These are phyloP conservation scores for Corapipo altera DNA, from an alignment of 2,113 vertebrate species.

Conservation along the genomic window DNA sequence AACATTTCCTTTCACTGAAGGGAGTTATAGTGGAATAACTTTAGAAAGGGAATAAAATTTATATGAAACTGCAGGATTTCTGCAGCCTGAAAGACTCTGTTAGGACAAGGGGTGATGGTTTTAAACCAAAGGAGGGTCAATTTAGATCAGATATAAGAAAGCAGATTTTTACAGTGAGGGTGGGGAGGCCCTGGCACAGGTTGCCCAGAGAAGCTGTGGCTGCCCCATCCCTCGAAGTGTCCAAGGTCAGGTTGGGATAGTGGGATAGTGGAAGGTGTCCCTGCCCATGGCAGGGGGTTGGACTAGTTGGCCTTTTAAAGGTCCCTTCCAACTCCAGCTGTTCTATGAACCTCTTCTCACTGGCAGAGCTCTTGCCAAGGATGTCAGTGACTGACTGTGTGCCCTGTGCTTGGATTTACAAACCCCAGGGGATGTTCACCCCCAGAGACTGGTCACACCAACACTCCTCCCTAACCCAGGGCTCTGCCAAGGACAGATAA, in stretches of 20 bases:
- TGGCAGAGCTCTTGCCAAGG: neutral
- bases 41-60: neutral
- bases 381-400: neutral
- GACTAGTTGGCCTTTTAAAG: neutral
- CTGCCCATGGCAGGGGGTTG: neutral
- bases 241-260: neutral
- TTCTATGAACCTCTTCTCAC: neutral
- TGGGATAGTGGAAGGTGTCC: neutral
- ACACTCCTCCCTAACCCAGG: neutral
- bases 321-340: neutral
- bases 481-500: neutral
- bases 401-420: neutral
- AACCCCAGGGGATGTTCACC: neutral
- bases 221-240: neutral
- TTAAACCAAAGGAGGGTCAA: neutral
- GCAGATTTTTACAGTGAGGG: neutral
- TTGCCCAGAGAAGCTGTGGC: fast-evolving
- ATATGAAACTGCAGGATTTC: neutral
- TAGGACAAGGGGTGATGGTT: neutral
- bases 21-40: neutral
- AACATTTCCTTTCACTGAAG: neutral
- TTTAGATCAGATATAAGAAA: neutral
- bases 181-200: neutral
- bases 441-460: neutral
- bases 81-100: neutral